Evolutionary conservation across 2,797 vertebrate genomes (phyloP).

Genomic region (Threskiornis aethiopicus): DNA sequence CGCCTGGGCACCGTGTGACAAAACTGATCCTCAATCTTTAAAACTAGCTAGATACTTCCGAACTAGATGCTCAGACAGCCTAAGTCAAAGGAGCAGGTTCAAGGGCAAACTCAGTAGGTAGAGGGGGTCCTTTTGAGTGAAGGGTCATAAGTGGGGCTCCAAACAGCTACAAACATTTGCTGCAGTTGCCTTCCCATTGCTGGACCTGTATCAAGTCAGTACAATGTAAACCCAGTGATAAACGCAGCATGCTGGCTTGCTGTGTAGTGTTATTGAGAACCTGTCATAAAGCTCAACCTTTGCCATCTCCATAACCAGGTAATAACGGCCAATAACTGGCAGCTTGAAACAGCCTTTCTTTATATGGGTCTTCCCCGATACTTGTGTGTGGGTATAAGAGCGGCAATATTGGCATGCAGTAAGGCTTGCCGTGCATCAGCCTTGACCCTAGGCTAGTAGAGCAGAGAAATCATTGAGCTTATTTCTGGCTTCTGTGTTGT

Average conservation of each 20-base stretch:
- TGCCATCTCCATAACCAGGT: not conserved
- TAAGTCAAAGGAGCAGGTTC: not conserved
- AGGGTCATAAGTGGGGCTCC: not conserved
- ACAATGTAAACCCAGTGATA: not conserved
- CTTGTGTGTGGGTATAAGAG: rapidly evolving
- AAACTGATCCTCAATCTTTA: not conserved
- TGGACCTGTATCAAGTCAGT: not conserved
- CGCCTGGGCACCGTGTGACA: not conserved
- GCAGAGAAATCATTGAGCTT: not conserved
- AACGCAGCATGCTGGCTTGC: not conserved
- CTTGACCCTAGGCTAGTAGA: not conserved
- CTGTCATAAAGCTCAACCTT: not conserved
- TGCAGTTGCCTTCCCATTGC: not conserved
- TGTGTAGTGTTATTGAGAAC: not conserved
- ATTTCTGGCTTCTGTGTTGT: not conserved
- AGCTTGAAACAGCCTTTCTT: not conserved
- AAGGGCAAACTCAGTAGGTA: not conserved
- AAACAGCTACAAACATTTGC: not conserved
- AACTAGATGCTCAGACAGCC: not conserved
- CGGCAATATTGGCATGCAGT: not conserved
- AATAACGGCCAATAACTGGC: not conserved
- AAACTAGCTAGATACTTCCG: not conserved
- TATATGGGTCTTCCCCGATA: not conserved
- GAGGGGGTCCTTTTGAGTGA: not conserved
- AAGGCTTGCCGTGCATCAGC: not conserved